phyloP scores from a whole-genome alignment of 2,888 invertebrate genomes.

The Coremacera marginata region DNA sequence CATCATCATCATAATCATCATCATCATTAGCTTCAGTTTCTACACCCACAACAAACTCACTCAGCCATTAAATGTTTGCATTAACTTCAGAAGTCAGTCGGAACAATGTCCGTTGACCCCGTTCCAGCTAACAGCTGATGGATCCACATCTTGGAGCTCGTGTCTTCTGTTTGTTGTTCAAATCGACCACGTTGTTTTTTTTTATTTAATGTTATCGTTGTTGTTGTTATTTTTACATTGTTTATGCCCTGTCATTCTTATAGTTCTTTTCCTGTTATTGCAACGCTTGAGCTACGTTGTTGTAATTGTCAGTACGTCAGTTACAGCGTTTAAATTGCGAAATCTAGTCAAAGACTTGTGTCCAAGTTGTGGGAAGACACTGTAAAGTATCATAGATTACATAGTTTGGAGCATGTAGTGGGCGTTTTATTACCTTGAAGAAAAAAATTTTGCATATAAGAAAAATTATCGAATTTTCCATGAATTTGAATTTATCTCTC shows the following conservation, averaged over 20 bases:
- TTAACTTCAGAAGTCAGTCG: background rate
- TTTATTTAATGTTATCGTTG: background rate
- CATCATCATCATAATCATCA: background rate
- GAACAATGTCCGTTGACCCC: constrained; percentile 27
- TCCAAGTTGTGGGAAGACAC: constrained; percentile 1
- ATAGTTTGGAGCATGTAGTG: background rate
- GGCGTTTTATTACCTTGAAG: background rate
- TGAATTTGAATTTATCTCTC: too few relatives aligned
- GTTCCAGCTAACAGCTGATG: constrained; percentile 25
- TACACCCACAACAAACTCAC: constrained; percentile 26
- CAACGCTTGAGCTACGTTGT: constrained; percentile 21
- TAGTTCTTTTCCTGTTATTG: background rate
- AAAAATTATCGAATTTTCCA: too few relatives aligned
- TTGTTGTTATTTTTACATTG: background rate
- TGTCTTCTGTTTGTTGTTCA: background rate
- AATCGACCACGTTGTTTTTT: background rate
- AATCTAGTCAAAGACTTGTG: background rate
- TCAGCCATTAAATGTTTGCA: constrained; percentile 21
- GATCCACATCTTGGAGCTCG: constrained; percentile 2
- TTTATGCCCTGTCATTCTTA: background rate
- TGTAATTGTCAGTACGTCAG: constrained; percentile 27
- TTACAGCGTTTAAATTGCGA: constrained; percentile 14
- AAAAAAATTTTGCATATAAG: too few relatives aligned
- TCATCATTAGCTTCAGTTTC: constrained; percentile 8
- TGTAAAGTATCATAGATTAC: background rate